These are phyloP conservation scores for Anguilla marmorata DNA, from an alignment of 2,797 vertebrate genomes.

Conservation along the genomic window DNA sequence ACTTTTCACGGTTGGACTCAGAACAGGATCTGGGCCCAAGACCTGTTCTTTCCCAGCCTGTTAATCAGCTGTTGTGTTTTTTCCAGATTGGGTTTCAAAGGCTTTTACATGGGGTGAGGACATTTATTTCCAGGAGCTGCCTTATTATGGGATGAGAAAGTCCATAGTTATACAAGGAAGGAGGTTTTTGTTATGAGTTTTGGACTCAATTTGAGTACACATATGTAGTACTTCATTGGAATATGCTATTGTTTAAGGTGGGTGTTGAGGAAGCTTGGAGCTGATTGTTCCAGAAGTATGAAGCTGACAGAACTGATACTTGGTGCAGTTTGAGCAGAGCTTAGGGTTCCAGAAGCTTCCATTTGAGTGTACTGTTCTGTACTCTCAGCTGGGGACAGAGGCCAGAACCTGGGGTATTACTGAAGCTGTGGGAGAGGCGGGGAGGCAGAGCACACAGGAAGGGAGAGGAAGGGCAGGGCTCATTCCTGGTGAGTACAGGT, in stretches of 20 bases:
- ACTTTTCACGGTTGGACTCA: not conserved
- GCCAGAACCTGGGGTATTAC: not conserved
- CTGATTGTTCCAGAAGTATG: not conserved
- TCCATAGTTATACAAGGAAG: slow-evolving; percentile 34
- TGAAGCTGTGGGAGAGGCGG: slow-evolving; percentile 34
- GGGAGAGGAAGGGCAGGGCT: slow-evolving; percentile 58
- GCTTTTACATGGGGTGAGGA: slow-evolving; percentile 43
- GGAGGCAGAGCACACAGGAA: slow-evolving; percentile 50
- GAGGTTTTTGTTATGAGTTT: not conserved
- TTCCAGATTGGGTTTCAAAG: slow-evolving; percentile 66
- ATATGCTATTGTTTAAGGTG: not conserved
- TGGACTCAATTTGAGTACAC: not conserved
- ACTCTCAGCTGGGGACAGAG: slow-evolving; percentile 55
- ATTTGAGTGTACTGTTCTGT: slow-evolving; percentile 55
- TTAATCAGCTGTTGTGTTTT: slow-evolving; percentile 59
- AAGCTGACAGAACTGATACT: not conserved
- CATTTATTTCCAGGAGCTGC: slow-evolving; percentile 44
- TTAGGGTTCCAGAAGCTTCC: not conserved
- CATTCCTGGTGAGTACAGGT: slow-evolving; percentile 69
- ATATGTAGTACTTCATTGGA: too few relatives aligned
- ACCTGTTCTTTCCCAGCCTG: not conserved
- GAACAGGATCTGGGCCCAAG: not conserved
- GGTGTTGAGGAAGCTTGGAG: not conserved
- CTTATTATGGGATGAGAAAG: slow-evolving; percentile 38
- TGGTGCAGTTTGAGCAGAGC: not conserved